phyloP scores from a whole-genome alignment of 1,140 invertebrate species.

The Temnothorax curvispinosus region DNA sequence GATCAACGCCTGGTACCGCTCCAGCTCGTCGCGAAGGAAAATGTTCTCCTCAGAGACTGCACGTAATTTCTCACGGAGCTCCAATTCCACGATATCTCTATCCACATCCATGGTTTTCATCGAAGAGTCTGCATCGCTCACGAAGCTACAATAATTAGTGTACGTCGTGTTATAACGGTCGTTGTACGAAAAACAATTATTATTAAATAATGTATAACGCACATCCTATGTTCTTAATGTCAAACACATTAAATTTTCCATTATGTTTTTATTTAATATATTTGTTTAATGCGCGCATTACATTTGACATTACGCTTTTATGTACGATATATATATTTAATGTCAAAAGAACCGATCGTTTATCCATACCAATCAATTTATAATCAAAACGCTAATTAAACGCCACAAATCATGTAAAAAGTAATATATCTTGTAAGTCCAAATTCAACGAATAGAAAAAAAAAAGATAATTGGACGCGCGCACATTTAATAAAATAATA shows the following conservation, averaged over 20 bases:
- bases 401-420: background rate
- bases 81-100: constrained; percentile 16
- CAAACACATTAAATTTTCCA: background rate
- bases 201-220: background rate
- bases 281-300: background rate
- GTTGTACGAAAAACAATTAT: background rate
- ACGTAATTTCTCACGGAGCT: constrained; percentile 27
- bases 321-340: no score
- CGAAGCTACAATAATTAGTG: constrained; percentile 17
- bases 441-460: background rate
- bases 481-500: background rate
- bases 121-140: constrained; percentile 22
- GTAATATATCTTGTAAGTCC: background rate
- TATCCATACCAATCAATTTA: background rate
- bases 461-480: background rate
- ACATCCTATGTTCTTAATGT: background rate
- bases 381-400: background rate
- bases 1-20: constrained; percentile 4
- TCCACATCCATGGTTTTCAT: constrained; percentile 16
- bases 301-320: background rate
- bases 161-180: background rate
- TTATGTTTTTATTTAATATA: background rate
- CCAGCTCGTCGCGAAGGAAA: constrained; percentile 27
- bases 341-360: background rate
- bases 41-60: constrained; percentile 16